Conservation (phyloP, 2,888 invertebrate genomes). For the Carpatolechia fugitivella region DNA sequence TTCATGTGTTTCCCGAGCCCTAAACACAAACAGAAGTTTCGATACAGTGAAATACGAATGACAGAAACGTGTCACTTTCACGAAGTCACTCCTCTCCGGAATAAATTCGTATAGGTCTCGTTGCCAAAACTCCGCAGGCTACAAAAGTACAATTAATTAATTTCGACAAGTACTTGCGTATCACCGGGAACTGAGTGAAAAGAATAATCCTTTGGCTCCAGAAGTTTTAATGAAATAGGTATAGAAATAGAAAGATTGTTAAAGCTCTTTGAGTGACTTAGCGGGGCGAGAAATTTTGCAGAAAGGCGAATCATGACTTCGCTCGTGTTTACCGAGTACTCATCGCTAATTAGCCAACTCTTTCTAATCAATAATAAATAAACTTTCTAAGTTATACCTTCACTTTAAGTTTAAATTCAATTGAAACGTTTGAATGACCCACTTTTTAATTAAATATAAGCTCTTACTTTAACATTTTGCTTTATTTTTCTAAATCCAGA, state of each 20-base stretch:
- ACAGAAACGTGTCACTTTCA: too few species aligned
- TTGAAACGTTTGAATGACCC: too few species aligned
- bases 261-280: background rate
- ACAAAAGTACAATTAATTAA: conserved; percentile 24
- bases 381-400: background rate
- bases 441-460: too few species aligned
- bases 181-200: conserved; percentile 33
- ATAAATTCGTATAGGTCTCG: too few species aligned
- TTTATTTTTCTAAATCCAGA: too few species aligned
- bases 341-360: conserved; percentile 26
- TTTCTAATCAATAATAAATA: conserved; percentile 24
- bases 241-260: conserved; percentile 34
- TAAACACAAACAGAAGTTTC: too few species aligned
- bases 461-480: too few species aligned
- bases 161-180: conserved; percentile 32
- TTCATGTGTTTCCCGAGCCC: too few species aligned
- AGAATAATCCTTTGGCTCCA: conserved; percentile 42
- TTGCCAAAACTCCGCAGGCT: background rate
- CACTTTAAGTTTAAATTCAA: background rate
- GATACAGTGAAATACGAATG: too few species aligned
- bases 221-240: conserved; percentile 50
- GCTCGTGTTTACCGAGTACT: background rate
- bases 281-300: background rate
- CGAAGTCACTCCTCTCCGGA: too few species aligned
- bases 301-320: background rate